Percentiles rank a stretch among this genome's conserved stretches.
Conservation (phyloP, 2,113 vertebrate genomes). For the Empidonax traillii region DNA sequence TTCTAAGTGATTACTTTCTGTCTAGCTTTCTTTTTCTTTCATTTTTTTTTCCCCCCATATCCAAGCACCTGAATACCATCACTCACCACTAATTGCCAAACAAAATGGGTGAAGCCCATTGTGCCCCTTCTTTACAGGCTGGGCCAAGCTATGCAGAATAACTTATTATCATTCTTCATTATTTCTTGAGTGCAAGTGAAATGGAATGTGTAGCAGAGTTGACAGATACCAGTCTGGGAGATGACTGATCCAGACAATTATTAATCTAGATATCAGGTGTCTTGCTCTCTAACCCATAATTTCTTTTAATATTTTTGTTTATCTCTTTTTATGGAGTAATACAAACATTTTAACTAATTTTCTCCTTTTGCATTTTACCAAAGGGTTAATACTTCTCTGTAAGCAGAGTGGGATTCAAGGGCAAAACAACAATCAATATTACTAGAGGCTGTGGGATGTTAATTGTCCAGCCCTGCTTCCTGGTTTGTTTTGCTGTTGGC, state of each 20-base stretch:
- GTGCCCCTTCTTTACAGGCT: background rate
- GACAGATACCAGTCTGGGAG: background rate
- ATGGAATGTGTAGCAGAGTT: background rate
- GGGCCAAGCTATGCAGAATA: background rate
- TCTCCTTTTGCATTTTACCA: background rate
- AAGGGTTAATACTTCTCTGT: constrained; percentile 29
- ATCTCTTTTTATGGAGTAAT: background rate
- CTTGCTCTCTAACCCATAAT: background rate
- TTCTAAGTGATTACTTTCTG: background rate
- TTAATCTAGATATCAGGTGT: background rate
- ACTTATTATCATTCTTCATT: background rate
- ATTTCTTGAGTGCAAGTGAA: background rate
- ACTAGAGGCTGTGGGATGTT: constrained; percentile 51
- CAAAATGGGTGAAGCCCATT: background rate
- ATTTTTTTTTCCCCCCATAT: background rate
- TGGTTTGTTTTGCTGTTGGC: constrained; percentile 10
- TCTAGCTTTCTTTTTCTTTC: background rate
- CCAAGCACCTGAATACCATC: background rate
- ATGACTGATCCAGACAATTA: background rate
- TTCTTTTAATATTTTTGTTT: background rate
- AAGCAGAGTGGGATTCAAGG: constrained; percentile 25
- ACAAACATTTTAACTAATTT: background rate
- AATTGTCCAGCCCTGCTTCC: constrained; percentile 31
- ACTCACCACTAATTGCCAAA: background rate
- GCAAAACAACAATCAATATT: constrained; percentile 62